phyloP scores from a whole-genome alignment of 2,113 vertebrate genomes.

The Himantopus leucocephalus region DNA sequence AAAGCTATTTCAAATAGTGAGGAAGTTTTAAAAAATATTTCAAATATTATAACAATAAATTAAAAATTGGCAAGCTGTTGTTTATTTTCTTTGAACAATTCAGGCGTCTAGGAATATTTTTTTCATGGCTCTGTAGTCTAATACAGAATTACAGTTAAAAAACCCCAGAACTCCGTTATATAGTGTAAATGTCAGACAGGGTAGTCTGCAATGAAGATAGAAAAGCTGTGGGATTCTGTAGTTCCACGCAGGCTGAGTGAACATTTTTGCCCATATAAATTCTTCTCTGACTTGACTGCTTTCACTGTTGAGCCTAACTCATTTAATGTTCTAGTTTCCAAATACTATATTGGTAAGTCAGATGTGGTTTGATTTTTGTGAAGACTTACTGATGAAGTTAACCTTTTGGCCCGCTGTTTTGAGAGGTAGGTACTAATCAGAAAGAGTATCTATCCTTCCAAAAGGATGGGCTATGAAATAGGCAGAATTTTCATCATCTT shows the following conservation, averaged over 20 bases:
- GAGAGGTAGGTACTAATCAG: not conserved
- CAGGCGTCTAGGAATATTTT: not conserved
- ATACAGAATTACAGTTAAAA: not conserved
- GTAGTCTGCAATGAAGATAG: not conserved
- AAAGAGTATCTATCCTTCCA: not conserved
- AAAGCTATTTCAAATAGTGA: not conserved
- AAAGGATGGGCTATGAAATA: not conserved
- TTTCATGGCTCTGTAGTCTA: not conserved
- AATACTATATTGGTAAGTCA: not conserved
- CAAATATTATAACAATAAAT: not conserved
- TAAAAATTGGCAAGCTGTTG: not conserved
- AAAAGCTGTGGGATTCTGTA: not conserved
- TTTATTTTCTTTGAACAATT: not conserved
- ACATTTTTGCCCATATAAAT: fast-evolving
- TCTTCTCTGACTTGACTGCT: not conserved
- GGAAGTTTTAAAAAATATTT: not conserved
- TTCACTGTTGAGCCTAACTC: not conserved
- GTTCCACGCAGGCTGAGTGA: not conserved
- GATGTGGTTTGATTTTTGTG: not conserved
- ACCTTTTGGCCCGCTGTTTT: not conserved
- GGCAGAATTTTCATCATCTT: not conserved
- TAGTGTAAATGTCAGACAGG: not conserved
- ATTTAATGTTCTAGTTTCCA: not conserved
- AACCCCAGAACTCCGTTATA: not conserved
- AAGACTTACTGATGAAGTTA: not conserved